These are phyloP conservation scores for Lathamus discolor DNA, from an alignment of 2,113 vertebrate species.

Conservation along the genomic window DNA sequence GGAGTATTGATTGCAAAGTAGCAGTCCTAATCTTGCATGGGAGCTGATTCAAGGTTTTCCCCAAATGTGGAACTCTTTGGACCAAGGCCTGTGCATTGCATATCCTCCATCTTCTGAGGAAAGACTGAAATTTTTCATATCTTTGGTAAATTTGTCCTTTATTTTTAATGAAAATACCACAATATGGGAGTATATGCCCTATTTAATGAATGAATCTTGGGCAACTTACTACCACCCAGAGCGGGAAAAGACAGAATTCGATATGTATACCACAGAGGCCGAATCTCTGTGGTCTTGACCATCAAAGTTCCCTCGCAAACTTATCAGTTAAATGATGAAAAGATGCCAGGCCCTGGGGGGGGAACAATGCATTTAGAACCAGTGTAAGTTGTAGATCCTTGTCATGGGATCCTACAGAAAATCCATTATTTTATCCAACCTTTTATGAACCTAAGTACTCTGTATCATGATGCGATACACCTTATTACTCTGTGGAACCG, in stretches of 20 bases:
- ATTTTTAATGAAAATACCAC: not conserved
- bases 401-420: not conserved
- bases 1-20: not conserved
- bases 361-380: not conserved
- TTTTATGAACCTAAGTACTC: not conserved
- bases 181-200: not conserved
- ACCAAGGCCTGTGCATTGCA: not conserved
- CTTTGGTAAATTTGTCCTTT: not conserved
- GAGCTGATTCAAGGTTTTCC: not conserved
- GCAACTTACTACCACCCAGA: not conserved
- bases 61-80: not conserved
- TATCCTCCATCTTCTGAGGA: not conserved
- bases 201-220: not conserved
- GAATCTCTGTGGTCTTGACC: not conserved
- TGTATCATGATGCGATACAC: not conserved
- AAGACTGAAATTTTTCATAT: not conserved
- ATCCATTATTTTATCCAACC: not conserved
- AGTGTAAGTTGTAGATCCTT: not conserved
- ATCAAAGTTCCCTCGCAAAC: not conserved
- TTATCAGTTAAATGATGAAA: not conserved
- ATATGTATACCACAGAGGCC: not conserved
- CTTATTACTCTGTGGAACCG: not conserved
- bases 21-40: not conserved
- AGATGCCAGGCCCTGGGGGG: not conserved
- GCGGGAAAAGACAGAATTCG: not conserved